Conservation (phyloP, 2,888 invertebrate genomes). For the Melanchra persicariae region DNA sequence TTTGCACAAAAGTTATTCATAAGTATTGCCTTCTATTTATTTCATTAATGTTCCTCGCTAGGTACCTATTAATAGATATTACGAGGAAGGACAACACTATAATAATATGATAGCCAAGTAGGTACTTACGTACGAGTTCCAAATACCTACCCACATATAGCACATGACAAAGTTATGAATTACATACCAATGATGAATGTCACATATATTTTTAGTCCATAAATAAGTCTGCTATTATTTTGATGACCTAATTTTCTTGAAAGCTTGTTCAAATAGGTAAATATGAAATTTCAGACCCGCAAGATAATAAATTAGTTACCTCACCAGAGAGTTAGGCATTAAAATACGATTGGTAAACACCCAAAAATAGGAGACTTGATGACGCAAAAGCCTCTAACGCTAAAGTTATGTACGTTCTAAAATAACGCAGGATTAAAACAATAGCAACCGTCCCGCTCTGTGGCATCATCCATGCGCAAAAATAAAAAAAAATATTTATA, state of each 20-base stretch:
- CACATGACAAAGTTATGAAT: not conserved
- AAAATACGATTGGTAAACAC: no score
- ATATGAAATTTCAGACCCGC: no score
- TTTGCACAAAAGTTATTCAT: not conserved
- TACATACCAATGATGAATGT: not conserved
- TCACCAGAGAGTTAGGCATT: no score
- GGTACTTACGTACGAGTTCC: not conserved
- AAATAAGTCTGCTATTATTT: not conserved
- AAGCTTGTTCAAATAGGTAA: not conserved
- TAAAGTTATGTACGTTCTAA: not conserved
- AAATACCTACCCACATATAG: not conserved
- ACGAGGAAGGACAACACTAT: constrained; percentile 18
- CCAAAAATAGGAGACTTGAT: no score
- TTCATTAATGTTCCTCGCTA: constrained; percentile 18
- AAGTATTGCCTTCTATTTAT: not conserved
- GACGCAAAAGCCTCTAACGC: no score
- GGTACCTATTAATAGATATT: constrained; percentile 5
- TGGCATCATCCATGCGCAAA: constrained; percentile 10
- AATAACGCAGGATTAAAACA: not conserved
- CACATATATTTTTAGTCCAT: not conserved
- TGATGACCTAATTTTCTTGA: no score
- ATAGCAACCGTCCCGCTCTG: not conserved
- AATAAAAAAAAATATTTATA: no score
- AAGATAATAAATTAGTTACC: no score
- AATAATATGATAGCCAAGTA: not conserved